phyloP scores from a whole-genome alignment of 2,888 invertebrate genomes.

The Brenthis ino region DNA sequence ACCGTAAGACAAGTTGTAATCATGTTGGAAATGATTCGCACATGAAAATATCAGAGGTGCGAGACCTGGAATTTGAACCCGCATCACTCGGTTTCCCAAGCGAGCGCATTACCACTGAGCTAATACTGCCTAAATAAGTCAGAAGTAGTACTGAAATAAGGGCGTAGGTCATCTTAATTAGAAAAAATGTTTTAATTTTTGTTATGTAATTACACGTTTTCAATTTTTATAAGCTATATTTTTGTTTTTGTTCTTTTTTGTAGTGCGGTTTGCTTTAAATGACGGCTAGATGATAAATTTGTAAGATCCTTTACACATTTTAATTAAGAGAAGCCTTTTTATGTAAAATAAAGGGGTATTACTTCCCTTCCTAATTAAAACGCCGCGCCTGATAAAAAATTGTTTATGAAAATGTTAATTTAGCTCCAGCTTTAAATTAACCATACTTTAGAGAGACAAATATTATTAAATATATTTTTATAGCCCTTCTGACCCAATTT shows the following conservation, averaged over 20 bases:
- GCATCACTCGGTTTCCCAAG: too few relatives aligned
- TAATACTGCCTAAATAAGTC: too few relatives aligned
- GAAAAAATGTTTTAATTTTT: neutral
- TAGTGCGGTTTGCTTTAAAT: neutral
- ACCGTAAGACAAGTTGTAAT: too few relatives aligned
- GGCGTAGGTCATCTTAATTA: neutral
- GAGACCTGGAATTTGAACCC: too few relatives aligned
- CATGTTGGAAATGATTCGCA: too few relatives aligned
- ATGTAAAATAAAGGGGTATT: conserved; percentile 14
- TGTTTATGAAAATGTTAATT: conserved; percentile 7
- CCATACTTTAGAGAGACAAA: too few relatives aligned
- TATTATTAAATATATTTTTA: too few relatives aligned
- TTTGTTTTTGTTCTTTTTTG: neutral
- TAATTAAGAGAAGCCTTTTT: conserved; percentile 24
- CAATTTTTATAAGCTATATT: neutral
- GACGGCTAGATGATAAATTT: conserved; percentile 9
- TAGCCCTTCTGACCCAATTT: too few relatives aligned
- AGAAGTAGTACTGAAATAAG: too few relatives aligned
- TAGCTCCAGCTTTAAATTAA: neutral
- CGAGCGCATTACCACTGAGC: too few relatives aligned
- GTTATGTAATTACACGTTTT: too few relatives aligned
- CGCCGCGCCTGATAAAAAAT: conserved; percentile 14
- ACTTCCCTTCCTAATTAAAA: conserved; percentile 26
- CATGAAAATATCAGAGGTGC: too few relatives aligned
- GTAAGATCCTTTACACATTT: conserved; percentile 20